Evolutionary conservation across 2,888 invertebrate species (phyloP), one percentile per base, ranked within the genome.

Genomic region (Thalpophila matura): DNA sequence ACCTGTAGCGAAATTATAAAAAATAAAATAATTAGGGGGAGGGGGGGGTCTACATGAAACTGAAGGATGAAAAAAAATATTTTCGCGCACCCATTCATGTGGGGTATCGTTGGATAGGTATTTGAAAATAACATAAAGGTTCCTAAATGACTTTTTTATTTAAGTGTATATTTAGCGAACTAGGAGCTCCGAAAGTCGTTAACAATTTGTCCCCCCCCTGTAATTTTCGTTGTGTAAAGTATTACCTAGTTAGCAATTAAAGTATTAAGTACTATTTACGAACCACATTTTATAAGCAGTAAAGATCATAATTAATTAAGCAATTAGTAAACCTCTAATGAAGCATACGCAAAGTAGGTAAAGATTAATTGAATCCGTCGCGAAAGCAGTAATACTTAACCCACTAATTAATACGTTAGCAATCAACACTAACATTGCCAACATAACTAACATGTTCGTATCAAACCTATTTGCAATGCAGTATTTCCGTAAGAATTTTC

Each of bases 391-490:
- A 43, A 65, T 60, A 66, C 54, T 50, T 60, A 64, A 57, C 40
- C 35, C 42, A 61, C 66, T 76, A 60, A 74, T 74, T 61, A 72
- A 61, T 66, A 68, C 55, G 33, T 43, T 58, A 6, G 43, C 54
- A 75, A 63, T 78, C 59, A 46, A 63, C 54, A 59, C 47, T 37
- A 24, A 42, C 29, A 62, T 24, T 47, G 51, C 65, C n/a, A 45
- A 49, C 56, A 59, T 66, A 50, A 59, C 46, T 49, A 29, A 47
- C 60, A 37, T 26, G 49, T 54, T 58, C 49, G 50, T 45, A 45
- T 50, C n/a, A 46, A 60, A 58, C 29, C 33, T 68, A 65, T 71
- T 77, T 58, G 45, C 46, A 67, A 61, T 63, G 40, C 55, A 61
- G 37, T 57, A 60, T 60, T 70, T 50, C 37, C 42, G 12, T 38